phyloP scores from a whole-genome alignment of 2,113 vertebrate species.

The Pituophis catenifer region DNA sequence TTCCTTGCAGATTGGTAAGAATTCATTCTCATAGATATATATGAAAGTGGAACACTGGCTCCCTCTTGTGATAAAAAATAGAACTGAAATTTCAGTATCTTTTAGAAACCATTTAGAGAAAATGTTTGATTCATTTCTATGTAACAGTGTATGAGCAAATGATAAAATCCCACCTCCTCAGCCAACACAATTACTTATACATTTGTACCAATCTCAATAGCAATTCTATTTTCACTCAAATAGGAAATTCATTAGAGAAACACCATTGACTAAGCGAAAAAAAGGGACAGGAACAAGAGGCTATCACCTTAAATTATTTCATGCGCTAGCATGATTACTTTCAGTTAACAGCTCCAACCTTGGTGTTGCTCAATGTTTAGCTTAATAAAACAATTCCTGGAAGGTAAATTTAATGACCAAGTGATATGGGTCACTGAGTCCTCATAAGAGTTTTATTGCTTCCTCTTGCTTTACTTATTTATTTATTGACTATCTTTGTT shows the following conservation, averaged over 20 bases:
- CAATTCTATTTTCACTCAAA: not conserved
- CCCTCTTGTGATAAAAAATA: constrained; percentile 33
- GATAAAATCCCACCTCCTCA: not conserved
- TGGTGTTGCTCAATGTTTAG: not conserved
- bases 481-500: not conserved
- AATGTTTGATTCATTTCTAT: not conserved
- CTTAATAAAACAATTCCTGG: not conserved
- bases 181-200: not conserved
- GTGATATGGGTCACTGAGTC: not conserved
- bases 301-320: not conserved
- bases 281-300: not conserved
- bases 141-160: not conserved
- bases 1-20: not conserved
- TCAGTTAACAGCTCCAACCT: not conserved
- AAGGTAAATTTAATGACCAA: not conserved
- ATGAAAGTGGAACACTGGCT: not conserved
- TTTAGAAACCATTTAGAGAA: not conserved
- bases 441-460: not conserved
- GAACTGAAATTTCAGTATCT: constrained; percentile 23
- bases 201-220: not conserved
- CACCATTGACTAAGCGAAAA: not conserved
- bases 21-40: not conserved
- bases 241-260: not conserved
- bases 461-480: not conserved
- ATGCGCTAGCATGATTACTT: not conserved